A percentile compares a stretch with the other conserved stretches of the same genome.
Evolutionary conservation across 2,113 vertebrate species (phyloP).

Genomic region (Phoxinus phoxinus): DNA sequence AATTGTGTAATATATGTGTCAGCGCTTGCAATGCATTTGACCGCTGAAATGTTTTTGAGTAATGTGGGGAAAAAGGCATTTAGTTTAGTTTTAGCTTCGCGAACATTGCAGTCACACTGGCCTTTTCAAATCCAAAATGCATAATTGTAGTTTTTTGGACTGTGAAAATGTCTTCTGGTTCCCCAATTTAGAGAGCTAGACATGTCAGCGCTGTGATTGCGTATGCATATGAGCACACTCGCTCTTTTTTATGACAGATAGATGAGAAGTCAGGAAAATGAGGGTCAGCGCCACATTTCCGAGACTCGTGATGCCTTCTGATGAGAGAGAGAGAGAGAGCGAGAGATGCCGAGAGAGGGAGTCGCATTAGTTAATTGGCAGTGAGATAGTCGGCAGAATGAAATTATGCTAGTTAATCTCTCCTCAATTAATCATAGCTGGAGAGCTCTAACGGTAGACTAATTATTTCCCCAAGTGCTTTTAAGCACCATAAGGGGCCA

Average conservation of each 20-base stretch:
- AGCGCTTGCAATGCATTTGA: slow-evolving; percentile 49
- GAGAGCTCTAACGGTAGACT: slow-evolving; percentile 69
- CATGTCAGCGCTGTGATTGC: slow-evolving; percentile 1
- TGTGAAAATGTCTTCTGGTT: slow-evolving; percentile 19
- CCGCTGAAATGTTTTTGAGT: slow-evolving; percentile 11
- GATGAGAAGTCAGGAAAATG: slow-evolving; percentile 56
- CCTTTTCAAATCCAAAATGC: background rate
- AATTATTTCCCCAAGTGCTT: slow-evolving; percentile 66
- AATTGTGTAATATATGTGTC: slow-evolving; percentile 52
- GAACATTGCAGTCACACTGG: background rate
- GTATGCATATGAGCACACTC: background rate
- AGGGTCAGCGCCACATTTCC: slow-evolving; percentile 63
- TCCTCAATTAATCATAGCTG: slow-evolving; percentile 75
- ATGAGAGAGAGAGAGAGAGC: slow-evolving; percentile 48
- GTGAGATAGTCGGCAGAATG: slow-evolving; percentile 74
- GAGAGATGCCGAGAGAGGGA: slow-evolving; percentile 32
- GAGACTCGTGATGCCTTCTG: slow-evolving; percentile 59
- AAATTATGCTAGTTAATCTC: slow-evolving; percentile 80
- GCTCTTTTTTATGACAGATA: slow-evolving; percentile 45
- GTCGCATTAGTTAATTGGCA: slow-evolving; percentile 74
- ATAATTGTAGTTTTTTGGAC: slow-evolving; percentile 11
- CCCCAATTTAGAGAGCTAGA: slow-evolving; percentile 26
- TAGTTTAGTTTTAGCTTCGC: slow-evolving; percentile 14
- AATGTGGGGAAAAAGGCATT: slow-evolving; percentile 28
- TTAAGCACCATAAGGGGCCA: slow-evolving; percentile 44